These are phyloP conservation scores for Cryptotermes secundus DNA, from an alignment of 1,140 invertebrate genomes.

Conservation along the genomic window DNA sequence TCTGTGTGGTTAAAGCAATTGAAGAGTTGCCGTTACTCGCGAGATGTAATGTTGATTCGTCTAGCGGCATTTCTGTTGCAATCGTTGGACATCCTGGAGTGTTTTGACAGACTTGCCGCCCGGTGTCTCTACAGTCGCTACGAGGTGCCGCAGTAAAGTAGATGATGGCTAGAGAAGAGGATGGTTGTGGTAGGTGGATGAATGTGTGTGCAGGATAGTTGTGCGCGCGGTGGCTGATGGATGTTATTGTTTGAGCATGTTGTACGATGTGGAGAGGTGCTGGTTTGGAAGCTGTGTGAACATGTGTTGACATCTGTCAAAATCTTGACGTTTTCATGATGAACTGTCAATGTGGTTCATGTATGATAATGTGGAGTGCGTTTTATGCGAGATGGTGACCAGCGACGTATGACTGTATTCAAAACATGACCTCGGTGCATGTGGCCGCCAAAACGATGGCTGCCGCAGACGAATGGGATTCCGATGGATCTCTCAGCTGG, in stretches of 20 bases:
- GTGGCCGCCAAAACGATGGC: conserved; percentile 19
- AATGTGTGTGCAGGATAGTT: background rate
- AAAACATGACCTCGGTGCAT: conserved; percentile 28
- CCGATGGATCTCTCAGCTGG: conserved; percentile 54
- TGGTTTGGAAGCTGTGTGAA: background rate
- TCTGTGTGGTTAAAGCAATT: too few species aligned
- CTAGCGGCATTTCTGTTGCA: background rate
- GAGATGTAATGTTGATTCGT: too few species aligned
- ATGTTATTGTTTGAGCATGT: background rate
- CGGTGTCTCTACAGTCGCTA: background rate
- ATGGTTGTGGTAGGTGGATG: background rate
- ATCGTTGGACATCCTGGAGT: background rate
- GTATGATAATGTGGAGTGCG: background rate
- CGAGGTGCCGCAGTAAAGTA: background rate
- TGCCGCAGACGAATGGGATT: conserved; percentile 45
- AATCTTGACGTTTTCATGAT: background rate
- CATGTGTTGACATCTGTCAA: background rate
- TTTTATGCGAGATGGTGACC: background rate
- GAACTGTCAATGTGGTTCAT: background rate
- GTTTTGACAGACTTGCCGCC: background rate
- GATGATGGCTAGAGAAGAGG: background rate
- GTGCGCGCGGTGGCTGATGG: background rate
- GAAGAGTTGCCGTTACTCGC: too few species aligned
- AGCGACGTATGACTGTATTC: background rate
- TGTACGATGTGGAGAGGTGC: background rate